Conservation (phyloP, 2,797 vertebrate genomes). For the Agapornis canus region DNA sequence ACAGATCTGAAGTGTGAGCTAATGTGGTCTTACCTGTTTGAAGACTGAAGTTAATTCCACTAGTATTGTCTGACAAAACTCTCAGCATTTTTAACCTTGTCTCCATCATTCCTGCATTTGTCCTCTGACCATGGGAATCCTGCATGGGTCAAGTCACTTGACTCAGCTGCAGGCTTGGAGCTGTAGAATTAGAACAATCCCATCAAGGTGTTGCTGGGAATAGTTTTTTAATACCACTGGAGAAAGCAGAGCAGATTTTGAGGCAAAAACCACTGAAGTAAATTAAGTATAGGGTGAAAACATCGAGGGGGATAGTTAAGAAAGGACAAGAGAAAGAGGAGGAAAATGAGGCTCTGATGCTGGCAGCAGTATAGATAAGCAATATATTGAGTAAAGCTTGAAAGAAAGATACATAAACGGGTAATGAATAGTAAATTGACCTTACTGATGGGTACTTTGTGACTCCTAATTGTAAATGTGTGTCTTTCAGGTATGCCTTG, state of each 20-base stretch:
- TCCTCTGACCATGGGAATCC: not conserved
- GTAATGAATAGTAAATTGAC: not conserved
- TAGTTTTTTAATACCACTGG: not conserved
- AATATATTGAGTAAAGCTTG: not conserved
- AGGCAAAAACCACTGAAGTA: not conserved
- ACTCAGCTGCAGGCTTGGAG: not conserved
- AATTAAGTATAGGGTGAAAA: not conserved
- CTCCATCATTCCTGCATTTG: not conserved
- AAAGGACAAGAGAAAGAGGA: not conserved
- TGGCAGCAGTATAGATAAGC: not conserved
- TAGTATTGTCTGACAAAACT: not conserved
- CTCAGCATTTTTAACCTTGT: not conserved
- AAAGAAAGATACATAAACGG: not conserved
- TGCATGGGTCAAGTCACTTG: not conserved
- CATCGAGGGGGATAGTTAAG: not conserved
- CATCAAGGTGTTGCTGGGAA: not conserved
- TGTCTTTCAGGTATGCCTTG: constrained; percentile 87
- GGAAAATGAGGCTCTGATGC: not conserved
- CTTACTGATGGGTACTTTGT: not conserved
- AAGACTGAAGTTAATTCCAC: not conserved
- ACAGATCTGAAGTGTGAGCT: not conserved
- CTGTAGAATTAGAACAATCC: not conserved
- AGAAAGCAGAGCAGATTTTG: not conserved
- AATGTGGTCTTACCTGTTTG: not conserved
- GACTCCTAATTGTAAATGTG: constrained; percentile 4